Conservation (phyloP, 2,797 vertebrate species). For the Chanos chanos region DNA sequence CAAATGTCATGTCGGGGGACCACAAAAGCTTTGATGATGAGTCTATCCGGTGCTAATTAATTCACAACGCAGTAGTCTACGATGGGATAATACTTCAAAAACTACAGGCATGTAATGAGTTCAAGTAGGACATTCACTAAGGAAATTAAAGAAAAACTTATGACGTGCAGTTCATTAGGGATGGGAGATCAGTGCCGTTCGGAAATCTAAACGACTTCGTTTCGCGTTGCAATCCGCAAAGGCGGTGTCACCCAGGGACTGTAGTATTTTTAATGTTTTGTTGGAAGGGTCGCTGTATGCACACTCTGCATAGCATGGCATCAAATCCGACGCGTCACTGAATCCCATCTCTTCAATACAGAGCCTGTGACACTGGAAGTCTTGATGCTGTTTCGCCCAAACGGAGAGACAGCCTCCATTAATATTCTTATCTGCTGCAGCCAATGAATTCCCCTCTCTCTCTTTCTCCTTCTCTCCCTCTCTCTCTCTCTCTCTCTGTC, state of each 20-base stretch:
- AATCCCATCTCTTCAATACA: constrained; percentile 14
- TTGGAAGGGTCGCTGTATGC: constrained; percentile 35
- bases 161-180: constrained; percentile 24
- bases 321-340: constrained; percentile 7
- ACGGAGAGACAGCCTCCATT: no score
- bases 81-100: constrained; percentile 5
- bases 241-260: constrained; percentile 11
- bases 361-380: neutral
- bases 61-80: constrained; percentile 11
- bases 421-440: no score
- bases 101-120: constrained; percentile 21
- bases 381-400: constrained; percentile 38
- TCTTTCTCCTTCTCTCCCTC: no score
- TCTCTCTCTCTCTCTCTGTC: constrained; percentile 35
- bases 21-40: constrained; percentile 28
- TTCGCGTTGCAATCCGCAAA: constrained; percentile 8
- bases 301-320: constrained; percentile 3
- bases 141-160: constrained; percentile 29
- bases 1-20: constrained; percentile 23
- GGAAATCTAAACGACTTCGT: constrained; percentile 39
- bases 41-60: constrained; percentile 29
- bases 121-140: constrained; percentile 15
- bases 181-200: constrained; percentile 32
- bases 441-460: no score
- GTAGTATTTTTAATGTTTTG: constrained; percentile 23